Conservation (phyloP, 2,113 vertebrate species). For the Eudyptes chrysolophus region DNA sequence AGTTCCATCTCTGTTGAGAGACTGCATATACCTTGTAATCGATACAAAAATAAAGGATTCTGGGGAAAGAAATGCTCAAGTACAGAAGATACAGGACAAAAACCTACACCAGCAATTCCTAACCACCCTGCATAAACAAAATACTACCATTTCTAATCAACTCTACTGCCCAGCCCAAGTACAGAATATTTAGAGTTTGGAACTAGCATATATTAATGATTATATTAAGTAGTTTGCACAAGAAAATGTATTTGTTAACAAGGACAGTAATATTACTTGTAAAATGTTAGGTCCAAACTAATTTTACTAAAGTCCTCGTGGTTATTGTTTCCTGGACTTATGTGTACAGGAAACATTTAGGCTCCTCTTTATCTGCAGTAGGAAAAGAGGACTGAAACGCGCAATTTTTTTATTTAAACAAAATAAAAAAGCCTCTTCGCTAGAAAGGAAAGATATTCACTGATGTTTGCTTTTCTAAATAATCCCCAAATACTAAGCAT, state of each 20-base stretch:
- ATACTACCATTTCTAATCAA: not conserved
- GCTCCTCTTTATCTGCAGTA: not conserved
- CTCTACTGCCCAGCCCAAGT: not conserved
- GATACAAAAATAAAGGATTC: not conserved
- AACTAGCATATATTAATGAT: not conserved
- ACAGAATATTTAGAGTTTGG: not conserved
- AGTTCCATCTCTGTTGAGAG: not conserved
- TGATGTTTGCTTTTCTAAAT: not conserved
- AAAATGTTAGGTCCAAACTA: not conserved
- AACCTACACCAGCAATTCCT: not conserved
- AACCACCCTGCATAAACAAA: not conserved
- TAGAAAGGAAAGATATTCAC: not conserved
- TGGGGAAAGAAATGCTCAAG: not conserved
- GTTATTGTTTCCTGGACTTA: not conserved
- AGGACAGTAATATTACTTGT: not conserved
- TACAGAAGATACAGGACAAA: not conserved
- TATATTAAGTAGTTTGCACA: not conserved
- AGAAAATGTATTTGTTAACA: not conserved
- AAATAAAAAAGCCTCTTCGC: not conserved
- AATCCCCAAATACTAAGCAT: not conserved
- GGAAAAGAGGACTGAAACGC: not conserved
- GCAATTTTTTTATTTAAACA: not conserved
- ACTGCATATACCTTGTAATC: not conserved
- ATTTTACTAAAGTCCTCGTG: not conserved
- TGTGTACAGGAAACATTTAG: not conserved